Percentiles rank a stretch among this genome's conserved stretches.
Evolutionary conservation across 2,113 vertebrate genomes (phyloP).

Genomic region (Sporophila hypoxantha): DNA sequence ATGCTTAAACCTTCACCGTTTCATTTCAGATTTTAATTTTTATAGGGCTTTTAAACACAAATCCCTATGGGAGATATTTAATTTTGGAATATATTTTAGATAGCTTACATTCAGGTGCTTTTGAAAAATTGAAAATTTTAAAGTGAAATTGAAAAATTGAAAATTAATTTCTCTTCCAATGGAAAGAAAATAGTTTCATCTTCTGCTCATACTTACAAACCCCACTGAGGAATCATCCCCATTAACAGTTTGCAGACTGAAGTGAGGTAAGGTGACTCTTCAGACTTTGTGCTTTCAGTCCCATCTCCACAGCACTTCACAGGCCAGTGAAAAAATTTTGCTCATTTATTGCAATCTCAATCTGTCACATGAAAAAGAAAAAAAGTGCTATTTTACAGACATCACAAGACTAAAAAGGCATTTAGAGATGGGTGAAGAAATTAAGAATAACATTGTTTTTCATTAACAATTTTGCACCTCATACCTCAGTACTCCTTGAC

Average conservation of each 20-base stretch:
- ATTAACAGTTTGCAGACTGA: not conserved
- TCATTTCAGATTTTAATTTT: not conserved
- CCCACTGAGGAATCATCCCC: not conserved
- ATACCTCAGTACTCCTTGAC: not conserved
- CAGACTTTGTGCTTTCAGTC: not conserved
- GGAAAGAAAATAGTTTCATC: not conserved
- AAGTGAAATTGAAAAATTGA: not conserved
- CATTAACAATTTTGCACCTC: not conserved
- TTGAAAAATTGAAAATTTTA: not conserved
- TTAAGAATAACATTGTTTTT: not conserved
- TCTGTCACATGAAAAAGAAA: not conserved
- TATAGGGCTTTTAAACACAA: not conserved
- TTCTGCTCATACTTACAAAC: not conserved
- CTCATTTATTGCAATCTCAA: not conserved
- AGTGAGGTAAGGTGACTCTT: not conserved
- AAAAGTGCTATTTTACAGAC: not conserved
- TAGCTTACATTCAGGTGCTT: not conserved
- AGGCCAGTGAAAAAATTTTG: not conserved
- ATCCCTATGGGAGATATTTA: not conserved
- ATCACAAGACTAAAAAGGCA: not conserved
- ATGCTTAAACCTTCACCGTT: not conserved
- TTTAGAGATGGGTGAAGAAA: not conserved
- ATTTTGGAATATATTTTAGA: not conserved
- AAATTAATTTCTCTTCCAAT: not conserved
- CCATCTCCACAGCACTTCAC: not conserved